Conservation (phyloP, 2,888 invertebrate species). For the Gonocerus acuteangulatus region DNA sequence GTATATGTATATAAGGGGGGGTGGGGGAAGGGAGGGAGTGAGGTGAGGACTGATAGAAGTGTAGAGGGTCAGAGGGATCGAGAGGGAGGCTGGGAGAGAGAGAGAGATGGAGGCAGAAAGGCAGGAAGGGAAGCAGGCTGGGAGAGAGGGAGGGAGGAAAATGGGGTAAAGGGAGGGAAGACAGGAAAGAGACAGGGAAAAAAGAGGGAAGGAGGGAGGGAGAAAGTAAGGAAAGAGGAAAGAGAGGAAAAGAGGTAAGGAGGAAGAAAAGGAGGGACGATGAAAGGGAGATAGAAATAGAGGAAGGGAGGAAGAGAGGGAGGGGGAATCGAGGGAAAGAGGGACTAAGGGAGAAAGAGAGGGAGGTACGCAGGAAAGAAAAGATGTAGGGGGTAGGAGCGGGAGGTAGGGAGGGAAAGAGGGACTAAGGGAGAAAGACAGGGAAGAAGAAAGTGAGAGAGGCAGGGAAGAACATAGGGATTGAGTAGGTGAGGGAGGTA, state of each 20-base stretch:
- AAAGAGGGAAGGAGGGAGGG: neutral
- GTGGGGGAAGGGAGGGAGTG: neutral
- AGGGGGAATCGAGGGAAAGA: neutral
- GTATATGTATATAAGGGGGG: too few relatives aligned
- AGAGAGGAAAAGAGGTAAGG: neutral
- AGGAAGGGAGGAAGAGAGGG: neutral
- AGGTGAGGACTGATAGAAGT: neutral
- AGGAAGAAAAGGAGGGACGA: neutral
- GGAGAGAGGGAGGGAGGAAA: neutral
- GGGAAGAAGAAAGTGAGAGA: neutral
- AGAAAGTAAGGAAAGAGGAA: neutral
- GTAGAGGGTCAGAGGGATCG: neutral
- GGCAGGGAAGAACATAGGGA: slow-evolving; percentile 1
- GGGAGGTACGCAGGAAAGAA: neutral
- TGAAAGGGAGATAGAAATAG: neutral
- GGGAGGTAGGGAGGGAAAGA: neutral
- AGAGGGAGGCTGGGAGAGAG: neutral
- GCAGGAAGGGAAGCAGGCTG: neutral
- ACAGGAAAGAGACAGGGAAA: neutral
- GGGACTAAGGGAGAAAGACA: neutral
- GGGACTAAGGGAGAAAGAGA: neutral
- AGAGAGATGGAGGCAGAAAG: neutral
- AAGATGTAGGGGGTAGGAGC: neutral
- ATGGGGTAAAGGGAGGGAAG: neutral
- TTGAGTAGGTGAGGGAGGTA: neutral